Evolutionary conservation across 1,140 invertebrate genomes (phyloP).

Genomic region (Plutomurus gul): DNA sequence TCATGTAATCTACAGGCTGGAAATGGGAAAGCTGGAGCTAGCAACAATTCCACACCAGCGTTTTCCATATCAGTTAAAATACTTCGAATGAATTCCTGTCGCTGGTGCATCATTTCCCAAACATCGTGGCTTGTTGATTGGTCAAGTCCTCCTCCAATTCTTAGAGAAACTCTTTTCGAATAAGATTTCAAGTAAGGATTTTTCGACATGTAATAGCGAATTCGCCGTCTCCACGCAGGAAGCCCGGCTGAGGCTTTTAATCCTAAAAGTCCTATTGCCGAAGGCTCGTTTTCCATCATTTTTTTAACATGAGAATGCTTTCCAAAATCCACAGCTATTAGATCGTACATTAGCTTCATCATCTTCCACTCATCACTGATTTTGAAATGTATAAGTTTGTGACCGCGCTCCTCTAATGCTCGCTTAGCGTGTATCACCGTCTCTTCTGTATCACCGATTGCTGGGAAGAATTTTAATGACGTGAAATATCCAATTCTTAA

Average conservation of each 20-base stretch:
- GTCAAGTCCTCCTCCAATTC: neutral
- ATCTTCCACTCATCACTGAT: neutral
- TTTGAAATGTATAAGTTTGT: conserved; percentile 33
- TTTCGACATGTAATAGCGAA: too few species aligned
- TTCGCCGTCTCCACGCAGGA: too few species aligned
- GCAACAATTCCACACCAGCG: neutral
- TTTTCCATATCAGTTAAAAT: neutral
- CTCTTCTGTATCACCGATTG: conserved; percentile 29
- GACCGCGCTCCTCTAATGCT: conserved; percentile 8
- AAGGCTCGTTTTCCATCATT: neutral
- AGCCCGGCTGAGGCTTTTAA: too few species aligned
- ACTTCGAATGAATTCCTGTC: neutral
- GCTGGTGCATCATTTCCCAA: neutral
- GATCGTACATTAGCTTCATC: neutral
- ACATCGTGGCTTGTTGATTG: neutral
- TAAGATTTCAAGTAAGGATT: too few species aligned
- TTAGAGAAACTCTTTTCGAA: neutral
- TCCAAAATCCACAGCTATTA: neutral
- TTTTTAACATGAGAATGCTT: neutral
- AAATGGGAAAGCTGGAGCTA: conserved; percentile 35
- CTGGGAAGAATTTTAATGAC: neutral
- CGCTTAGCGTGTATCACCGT: conserved; percentile 30
- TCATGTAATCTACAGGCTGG: conserved; percentile 31
- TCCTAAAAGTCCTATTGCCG: neutral
- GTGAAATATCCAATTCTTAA: conserved; percentile 43